A percentile compares a stretch with the other conserved stretches of the same genome.
Evolutionary conservation across 35 echinoderm and acorn worm species (phyloP).

Genomic region (Stichopus chloronotus): DNA sequence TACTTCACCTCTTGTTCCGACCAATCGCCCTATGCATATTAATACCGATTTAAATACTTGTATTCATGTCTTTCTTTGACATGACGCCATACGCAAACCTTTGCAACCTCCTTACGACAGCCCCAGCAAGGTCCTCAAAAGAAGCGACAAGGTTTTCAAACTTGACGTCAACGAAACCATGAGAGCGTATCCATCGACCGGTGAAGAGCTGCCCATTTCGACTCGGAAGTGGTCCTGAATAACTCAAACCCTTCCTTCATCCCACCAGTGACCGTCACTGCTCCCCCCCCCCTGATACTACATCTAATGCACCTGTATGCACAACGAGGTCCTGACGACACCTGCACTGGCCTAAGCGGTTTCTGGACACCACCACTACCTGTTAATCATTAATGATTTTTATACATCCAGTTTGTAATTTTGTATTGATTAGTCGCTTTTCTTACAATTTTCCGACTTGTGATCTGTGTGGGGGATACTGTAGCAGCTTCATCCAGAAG

Average conservation of each 20-base stretch:
- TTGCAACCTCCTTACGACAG: neutral
- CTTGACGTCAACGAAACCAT: neutral
- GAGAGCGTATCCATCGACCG: neutral
- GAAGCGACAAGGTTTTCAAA: neutral
- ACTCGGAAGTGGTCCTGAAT: too few species aligned
- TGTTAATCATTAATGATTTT: neutral
- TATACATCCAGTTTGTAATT: too few species aligned
- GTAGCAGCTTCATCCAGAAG: neutral
- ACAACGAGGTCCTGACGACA: neutral
- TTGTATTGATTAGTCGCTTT: too few species aligned
- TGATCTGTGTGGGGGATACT: neutral
- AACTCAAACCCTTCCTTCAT: neutral
- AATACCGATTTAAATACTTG: neutral
- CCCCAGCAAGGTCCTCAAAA: neutral
- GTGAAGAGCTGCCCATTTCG: too few species aligned
- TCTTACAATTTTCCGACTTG: too few species aligned
- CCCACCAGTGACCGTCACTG: neutral
- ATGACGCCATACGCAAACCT: neutral
- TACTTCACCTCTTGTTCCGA: too few species aligned
- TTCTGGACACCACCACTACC: slow-evolving; percentile 1
- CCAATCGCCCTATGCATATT: too few species aligned
- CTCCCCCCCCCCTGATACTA: neutral
- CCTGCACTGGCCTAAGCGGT: neutral
- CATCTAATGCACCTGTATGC: too few species aligned
- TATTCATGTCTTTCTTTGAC: neutral